Percentiles rank a stretch among this genome's conserved stretches.
Evolutionary conservation across 1,140 invertebrate genomes (phyloP).

Genomic region (Laupala kohalensis): DNA sequence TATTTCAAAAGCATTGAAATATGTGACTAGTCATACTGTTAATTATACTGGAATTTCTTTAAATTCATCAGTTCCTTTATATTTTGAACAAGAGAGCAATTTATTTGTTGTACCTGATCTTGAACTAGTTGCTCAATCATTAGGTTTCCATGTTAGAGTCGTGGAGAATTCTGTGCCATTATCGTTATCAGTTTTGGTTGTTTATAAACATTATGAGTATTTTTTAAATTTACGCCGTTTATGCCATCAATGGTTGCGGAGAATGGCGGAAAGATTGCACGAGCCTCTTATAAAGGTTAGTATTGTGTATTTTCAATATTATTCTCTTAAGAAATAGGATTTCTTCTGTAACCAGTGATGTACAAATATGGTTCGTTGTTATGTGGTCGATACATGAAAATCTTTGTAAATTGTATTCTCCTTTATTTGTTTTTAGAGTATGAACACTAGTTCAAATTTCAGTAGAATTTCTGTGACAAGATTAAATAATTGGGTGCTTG

Average conservation of each 20-base stretch:
- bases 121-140: slow-evolving; percentile 11
- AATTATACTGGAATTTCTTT: slow-evolving; percentile 11
- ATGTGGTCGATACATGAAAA: neutral
- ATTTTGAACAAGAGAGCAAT: slow-evolving; percentile 6
- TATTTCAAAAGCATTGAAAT: slow-evolving; percentile 12
- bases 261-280: slow-evolving; percentile 5
- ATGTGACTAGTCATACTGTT: slow-evolving; percentile 15
- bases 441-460: neutral
- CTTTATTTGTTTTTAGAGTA: neutral
- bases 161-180: slow-evolving; percentile 6
- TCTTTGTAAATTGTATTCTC: neutral
- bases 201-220: slow-evolving; percentile 13
- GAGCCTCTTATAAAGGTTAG: slow-evolving; percentile 2
- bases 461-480: neutral
- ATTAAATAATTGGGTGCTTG: slow-evolving; percentile 12
- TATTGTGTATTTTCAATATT: too few species aligned
- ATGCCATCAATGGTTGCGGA: slow-evolving; percentile 10
- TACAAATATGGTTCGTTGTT: too few species aligned
- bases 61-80: neutral
- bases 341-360: too few species aligned
- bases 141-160: slow-evolving; percentile 10
- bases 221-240: slow-evolving; percentile 8
- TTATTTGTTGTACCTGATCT: slow-evolving; percentile 15
- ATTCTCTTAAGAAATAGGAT: too few species aligned
- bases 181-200: slow-evolving; percentile 12